phyloP scores from a whole-genome alignment of 2,797 vertebrate species.

The Nyctibius grandis region DNA sequence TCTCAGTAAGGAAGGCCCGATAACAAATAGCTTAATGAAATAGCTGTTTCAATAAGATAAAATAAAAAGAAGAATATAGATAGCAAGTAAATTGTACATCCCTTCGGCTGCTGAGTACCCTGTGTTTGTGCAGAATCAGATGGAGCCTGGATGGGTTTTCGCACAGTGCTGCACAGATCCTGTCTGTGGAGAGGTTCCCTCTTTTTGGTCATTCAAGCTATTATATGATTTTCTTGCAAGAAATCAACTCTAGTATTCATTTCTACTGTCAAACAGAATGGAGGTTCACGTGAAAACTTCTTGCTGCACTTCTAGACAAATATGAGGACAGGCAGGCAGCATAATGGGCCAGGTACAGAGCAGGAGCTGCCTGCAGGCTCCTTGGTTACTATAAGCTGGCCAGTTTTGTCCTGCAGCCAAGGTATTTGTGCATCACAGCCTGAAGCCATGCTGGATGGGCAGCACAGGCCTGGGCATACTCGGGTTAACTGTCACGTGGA shows the following conservation, averaged over 20 bases:
- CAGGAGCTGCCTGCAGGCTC: background rate
- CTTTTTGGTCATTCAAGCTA: background rate
- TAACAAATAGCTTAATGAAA: background rate
- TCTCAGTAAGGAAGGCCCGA: rapidly evolving
- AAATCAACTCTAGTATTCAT: background rate
- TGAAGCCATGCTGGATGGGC: rapidly evolving
- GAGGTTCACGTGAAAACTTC: background rate
- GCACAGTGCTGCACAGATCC: rapidly evolving
- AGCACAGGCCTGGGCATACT: background rate
- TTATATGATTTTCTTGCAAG: background rate
- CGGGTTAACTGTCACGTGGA: rapidly evolving
- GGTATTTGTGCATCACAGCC: background rate
- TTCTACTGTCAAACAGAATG: background rate
- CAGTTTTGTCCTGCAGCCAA: background rate
- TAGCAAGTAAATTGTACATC: rapidly evolving
- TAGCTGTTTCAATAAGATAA: background rate
- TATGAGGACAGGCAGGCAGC: background rate
- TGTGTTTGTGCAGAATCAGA: background rate
- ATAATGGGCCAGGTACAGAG: rapidly evolving
- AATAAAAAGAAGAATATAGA: background rate
- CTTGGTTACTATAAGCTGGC: background rate
- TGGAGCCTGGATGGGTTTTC: background rate
- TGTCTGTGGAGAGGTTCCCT: background rate
- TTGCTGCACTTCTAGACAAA: background rate
- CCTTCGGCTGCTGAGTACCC: background rate